Percentiles rank a stretch among this genome's conserved stretches.
phyloP scores from a whole-genome alignment of 2,888 invertebrate species.

The Spicauda simplicius region DNA sequence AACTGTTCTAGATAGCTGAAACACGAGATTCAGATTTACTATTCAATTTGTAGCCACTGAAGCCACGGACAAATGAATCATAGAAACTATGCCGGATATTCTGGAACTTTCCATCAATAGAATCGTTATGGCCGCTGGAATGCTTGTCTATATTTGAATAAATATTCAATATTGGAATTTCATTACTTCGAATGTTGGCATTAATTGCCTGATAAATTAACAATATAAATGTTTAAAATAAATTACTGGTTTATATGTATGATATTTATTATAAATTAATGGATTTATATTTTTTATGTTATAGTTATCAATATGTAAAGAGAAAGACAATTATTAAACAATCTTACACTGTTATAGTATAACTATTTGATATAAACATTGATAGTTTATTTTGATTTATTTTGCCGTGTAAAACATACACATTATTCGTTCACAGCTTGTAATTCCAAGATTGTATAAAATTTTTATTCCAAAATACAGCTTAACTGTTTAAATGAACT shows the following conservation, averaged over 20 bases:
- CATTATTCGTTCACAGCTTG: too few species aligned
- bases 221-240: not conserved
- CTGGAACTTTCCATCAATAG: constrained; percentile 23
- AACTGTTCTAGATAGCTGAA: constrained; percentile 5
- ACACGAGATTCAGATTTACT: constrained; percentile 5
- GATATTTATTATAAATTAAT: not conserved
- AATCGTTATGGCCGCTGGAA: constrained; percentile 15
- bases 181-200: not conserved
- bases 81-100: constrained; percentile 21
- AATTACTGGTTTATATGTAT: not conserved
- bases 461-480: too few species aligned
- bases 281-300: too few species aligned
- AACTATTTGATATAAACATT: too few species aligned
- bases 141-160: constrained; percentile 17
- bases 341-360: too few species aligned
- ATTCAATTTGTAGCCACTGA: constrained; percentile 20
- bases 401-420: too few species aligned
- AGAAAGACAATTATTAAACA: too few species aligned
- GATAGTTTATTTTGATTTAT: too few species aligned
- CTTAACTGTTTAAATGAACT: too few species aligned
- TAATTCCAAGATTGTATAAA: not conserved
- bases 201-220: not conserved
- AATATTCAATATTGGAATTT: constrained; percentile 4
- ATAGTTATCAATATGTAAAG: too few species aligned
- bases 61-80: constrained; percentile 16